These are phyloP conservation scores for Triplophysa dalaica DNA, from an alignment of 2,113 vertebrate genomes.

Conservation along the genomic window DNA sequence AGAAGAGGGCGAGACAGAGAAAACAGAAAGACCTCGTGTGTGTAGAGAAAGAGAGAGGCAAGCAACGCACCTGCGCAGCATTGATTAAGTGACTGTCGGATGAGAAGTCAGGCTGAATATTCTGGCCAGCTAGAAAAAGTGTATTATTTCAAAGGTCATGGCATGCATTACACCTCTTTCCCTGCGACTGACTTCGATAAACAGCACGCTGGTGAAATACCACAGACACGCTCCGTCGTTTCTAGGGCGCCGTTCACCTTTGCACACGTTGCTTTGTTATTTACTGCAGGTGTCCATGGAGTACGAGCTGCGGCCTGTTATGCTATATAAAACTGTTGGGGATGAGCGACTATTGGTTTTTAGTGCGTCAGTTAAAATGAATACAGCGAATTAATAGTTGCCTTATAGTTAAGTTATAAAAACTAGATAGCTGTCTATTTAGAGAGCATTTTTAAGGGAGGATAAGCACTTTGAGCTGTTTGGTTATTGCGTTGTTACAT, in stretches of 20 bases:
- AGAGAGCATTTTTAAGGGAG: neutral
- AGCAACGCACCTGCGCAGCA: constrained; percentile 66
- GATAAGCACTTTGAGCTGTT: too few species aligned
- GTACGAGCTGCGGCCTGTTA: neutral
- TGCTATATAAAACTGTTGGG: neutral
- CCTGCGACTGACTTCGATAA: constrained; percentile 58
- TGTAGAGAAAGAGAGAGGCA: constrained; percentile 28
- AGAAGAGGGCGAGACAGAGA: constrained; percentile 32
- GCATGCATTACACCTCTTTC: constrained; percentile 68
- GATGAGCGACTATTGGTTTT: constrained; percentile 7
- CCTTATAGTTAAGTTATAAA: neutral
- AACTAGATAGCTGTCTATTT: neutral
- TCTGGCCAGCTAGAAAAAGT: constrained; percentile 71
- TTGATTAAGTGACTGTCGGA: constrained; percentile 72
- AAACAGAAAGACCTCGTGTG: constrained; percentile 19
- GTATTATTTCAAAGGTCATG: constrained; percentile 77
- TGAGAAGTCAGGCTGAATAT: constrained; percentile 69
- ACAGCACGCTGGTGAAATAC: constrained; percentile 49
- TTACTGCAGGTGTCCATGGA: constrained; percentile 20
- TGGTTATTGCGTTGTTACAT: too few species aligned
- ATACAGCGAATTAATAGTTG: neutral
- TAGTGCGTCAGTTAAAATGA: too few species aligned
- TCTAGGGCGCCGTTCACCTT: neutral
- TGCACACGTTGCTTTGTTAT: constrained; percentile 15
- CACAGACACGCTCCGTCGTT: constrained; percentile 8